phyloP scores from a whole-genome alignment of 1,140 invertebrate species.

The Ladona fulva region DNA sequence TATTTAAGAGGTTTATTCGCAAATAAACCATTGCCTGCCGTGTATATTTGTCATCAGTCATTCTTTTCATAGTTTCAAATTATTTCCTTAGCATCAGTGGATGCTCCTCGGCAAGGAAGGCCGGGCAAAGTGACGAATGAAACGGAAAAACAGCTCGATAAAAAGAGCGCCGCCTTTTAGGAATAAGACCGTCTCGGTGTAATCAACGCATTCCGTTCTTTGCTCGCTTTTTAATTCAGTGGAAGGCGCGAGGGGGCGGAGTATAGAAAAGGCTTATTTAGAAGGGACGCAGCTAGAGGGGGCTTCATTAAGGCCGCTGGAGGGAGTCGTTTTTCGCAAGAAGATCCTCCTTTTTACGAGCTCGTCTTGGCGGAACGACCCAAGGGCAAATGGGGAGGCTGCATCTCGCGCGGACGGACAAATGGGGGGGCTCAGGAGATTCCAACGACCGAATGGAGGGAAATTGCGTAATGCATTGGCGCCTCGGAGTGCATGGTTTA shows the following conservation, averaged over 20 bases:
- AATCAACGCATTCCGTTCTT: conserved; percentile 8
- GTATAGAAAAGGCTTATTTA: not conserved
- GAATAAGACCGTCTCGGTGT: not conserved
- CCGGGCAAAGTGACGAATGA: no score
- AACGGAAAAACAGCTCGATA: no score
- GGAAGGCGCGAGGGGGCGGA: not conserved
- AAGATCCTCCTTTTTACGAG: not conserved
- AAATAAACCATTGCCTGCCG: no score
- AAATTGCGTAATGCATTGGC: not conserved
- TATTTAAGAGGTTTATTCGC: no score
- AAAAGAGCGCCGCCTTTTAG: not conserved
- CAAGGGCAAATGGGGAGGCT: not conserved
- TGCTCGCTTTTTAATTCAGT: not conserved
- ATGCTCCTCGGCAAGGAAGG: no score
- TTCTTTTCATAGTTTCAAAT: no score
- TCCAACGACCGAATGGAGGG: not conserved
- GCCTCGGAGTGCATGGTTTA: not conserved
- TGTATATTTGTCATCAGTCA: no score
- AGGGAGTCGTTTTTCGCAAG: not conserved
- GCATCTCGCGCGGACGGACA: not conserved
- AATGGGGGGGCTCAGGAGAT: not conserved
- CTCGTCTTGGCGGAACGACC: not conserved
- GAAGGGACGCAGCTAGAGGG: not conserved
- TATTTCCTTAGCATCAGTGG: no score
- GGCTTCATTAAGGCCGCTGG: not conserved